Evolutionary conservation across 2,113 vertebrate genomes (phyloP).

Genomic region (Willisornis vidua): DNA sequence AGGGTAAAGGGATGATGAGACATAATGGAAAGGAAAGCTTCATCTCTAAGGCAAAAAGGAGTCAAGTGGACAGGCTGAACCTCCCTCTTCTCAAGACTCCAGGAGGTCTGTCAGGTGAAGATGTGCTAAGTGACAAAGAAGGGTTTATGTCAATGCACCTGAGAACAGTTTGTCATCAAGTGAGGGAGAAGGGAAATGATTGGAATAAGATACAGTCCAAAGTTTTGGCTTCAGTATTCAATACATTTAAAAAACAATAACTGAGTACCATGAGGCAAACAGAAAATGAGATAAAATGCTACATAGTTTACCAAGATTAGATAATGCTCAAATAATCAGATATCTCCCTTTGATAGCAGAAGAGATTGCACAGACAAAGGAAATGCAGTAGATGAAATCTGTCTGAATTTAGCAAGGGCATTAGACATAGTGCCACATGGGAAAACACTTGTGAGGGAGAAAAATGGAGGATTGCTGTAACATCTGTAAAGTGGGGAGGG

Average conservation of each 20-base stretch:
- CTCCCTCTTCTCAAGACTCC: not conserved
- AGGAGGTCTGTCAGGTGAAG: not conserved
- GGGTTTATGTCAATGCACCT: not conserved
- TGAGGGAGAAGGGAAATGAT: not conserved
- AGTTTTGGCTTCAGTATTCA: not conserved
- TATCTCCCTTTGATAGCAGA: not conserved
- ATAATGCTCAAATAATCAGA: not conserved
- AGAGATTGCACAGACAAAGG: conserved; percentile 1
- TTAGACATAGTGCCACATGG: not conserved
- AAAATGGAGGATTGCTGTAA: not conserved
- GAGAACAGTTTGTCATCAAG: not conserved
- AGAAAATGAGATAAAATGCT: conserved; percentile 38
- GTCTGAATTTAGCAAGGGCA: not conserved
- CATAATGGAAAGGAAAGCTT: not conserved
- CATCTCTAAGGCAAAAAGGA: not conserved
- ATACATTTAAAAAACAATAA: not conserved
- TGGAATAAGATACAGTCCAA: not conserved
- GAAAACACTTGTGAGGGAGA: not conserved
- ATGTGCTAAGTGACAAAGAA: not conserved
- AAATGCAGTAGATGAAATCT: conserved; percentile 27
- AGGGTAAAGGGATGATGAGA: not conserved
- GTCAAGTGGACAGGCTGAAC: not conserved
- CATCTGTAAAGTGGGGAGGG: not conserved
- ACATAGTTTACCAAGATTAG: not conserved
- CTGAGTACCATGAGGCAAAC: not conserved